Evolutionary conservation across 2,113 vertebrate species (phyloP), one percentile per base, ranked within the genome.

Genomic region (Bufo bufo): DNA sequence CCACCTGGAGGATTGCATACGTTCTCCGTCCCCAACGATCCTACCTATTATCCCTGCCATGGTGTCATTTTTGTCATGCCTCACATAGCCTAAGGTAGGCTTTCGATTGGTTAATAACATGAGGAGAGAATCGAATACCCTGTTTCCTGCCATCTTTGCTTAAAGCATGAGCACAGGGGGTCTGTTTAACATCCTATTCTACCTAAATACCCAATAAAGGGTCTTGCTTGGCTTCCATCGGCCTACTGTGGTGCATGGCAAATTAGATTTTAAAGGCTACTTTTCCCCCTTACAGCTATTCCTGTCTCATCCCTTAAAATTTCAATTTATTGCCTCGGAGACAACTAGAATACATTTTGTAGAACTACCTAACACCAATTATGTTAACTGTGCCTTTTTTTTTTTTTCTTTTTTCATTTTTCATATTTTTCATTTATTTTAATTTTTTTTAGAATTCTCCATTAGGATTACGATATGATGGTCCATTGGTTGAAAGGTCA

Each of bases 191-290:
- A 95, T 94, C 93, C 93, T 94, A 94, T 94, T 93, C 93, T 94
- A 95, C 95, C 95, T 95, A 95, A 95, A 96, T 96, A 97, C 97
- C 97, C 96, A 96, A 96, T 95, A 95, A 96, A 95, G 92, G 93
- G 93, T 94, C 93, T 95, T 94, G 92, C 94, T 94, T 95, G 94
- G 94, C 96, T 96, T 96, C 96, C 94, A 97, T 97, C 96, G 96
- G 95, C 96, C 96, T 96, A 96, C 97, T 96, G 96, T 81, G 91
- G 96, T 96, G 96, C 97, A 97, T 97, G 97, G 96, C 97, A 98
- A 98, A 99, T 99, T 97, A 97, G 96, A 97, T 97, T 97, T 98
- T 97, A 98, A 97, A 97, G 96, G 95, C 94, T 96, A 96, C 95
- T 94, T 96, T 17, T 19, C 11, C 11, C 95, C 94, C 96, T 96